These are phyloP conservation scores for Aradophagus sp. DNA, from an alignment of 1,140 invertebrate genomes.

Conservation along the genomic window DNA sequence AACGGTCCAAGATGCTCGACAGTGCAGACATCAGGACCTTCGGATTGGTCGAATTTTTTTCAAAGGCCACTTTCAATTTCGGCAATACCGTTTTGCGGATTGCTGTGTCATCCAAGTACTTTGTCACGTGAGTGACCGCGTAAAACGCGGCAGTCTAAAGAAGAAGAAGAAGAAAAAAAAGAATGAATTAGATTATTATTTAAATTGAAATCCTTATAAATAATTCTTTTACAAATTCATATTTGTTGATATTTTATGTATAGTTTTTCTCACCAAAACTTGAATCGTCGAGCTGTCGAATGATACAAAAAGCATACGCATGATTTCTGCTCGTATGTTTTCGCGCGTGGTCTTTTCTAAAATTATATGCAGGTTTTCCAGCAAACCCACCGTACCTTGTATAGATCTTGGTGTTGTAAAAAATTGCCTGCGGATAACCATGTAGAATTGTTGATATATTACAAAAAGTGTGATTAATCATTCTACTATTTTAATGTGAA, in stretches of 20 bases:
- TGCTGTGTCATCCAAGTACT: slow-evolving; percentile 88
- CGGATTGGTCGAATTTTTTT: slow-evolving; percentile 86
- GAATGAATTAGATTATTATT: too few relatives aligned
- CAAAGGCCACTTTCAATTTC: slow-evolving; percentile 90
- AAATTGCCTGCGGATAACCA: slow-evolving; percentile 77
- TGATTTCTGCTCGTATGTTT: slow-evolving; percentile 86
- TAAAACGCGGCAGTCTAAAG: slow-evolving; percentile 90
- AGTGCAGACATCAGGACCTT: slow-evolving; percentile 86
- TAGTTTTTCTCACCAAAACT: slow-evolving; percentile 83
- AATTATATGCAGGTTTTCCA: slow-evolving; percentile 94
- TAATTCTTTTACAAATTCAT: too few relatives aligned
- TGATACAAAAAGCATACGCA: slow-evolving; percentile 91
- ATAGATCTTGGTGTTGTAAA: slow-evolving; percentile 90
- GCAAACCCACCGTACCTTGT: slow-evolving; percentile 90
- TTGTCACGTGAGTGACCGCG: slow-evolving; percentile 89
- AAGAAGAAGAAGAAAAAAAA: too few relatives aligned
- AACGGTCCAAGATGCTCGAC: slow-evolving; percentile 84
- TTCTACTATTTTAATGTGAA: too few relatives aligned
- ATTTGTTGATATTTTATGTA: too few relatives aligned
- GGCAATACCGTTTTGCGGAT: slow-evolving; percentile 89
- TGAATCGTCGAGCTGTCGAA: slow-evolving; percentile 94
- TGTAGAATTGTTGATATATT: too few relatives aligned
- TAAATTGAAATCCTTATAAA: too few relatives aligned
- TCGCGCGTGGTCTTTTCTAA: slow-evolving; percentile 89
- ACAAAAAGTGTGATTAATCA: too few relatives aligned